These are phyloP conservation scores for Ceyx melanurus DNA, from an alignment of 2,113 vertebrate genomes.

Conservation along the genomic window DNA sequence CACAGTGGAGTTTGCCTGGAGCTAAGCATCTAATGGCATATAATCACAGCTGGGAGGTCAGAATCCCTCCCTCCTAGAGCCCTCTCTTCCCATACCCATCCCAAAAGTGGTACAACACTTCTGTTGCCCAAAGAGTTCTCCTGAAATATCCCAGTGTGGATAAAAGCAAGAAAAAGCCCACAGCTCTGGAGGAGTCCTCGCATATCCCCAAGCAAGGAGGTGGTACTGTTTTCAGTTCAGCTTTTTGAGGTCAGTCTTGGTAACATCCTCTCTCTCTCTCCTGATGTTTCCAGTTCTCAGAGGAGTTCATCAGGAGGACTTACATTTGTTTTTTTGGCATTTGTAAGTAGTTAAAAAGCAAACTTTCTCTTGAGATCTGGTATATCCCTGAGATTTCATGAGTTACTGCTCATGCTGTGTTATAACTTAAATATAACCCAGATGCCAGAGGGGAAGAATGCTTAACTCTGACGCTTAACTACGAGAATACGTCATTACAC, in stretches of 20 bases:
- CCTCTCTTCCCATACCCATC: neutral
- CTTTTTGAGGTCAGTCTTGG: conserved; percentile 23
- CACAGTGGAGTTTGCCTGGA: neutral
- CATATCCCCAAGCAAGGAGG: neutral
- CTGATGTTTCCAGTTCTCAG: neutral
- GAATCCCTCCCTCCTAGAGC: neutral
- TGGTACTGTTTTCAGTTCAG: neutral
- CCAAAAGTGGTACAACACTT: neutral
- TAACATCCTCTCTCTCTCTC: neutral
- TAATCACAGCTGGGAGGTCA: neutral
- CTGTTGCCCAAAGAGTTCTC: neutral
- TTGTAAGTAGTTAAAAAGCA: conserved; percentile 27
- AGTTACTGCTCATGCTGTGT: neutral
- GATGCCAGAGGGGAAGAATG: neutral
- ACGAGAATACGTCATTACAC: neutral
- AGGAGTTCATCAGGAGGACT: neutral
- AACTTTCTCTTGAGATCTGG: conserved; percentile 19
- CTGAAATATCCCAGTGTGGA: neutral
- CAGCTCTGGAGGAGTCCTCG: neutral
- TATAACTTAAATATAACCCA: neutral
- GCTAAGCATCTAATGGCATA: neutral
- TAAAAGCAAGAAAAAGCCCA: neutral
- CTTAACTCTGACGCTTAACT: neutral
- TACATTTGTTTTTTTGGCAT: neutral
- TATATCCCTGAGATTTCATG: conserved; percentile 40